Evolutionary conservation across 2,888 invertebrate species (phyloP), one percentile per base, ranked within the genome.

Genomic region (Rambutsinella grinnellia): DNA sequence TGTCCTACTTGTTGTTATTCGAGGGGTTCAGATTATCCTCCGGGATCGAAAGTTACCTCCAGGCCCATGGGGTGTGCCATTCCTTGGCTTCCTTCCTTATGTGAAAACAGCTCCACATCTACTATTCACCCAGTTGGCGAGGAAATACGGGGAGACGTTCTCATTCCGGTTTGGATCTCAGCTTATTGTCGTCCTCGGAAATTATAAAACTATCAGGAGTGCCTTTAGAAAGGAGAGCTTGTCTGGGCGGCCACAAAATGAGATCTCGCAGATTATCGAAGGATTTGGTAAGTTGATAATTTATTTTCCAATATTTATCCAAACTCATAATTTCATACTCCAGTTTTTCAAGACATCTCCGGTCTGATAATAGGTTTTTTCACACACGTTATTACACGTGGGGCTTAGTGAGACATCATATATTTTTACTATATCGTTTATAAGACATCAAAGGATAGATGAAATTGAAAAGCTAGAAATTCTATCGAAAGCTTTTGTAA

Each of bases 141-240:
- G 91, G 80, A 91, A 90, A 85, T 95, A 94, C 87, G 96, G 96
- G 8, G 89, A 92, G 8, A 89, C 96, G 79, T 94, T 95, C 88
- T 93, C 93, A 70, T 91, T 94, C 8, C 89, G 92, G 51, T 90
- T 96, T 61, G 96, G 96, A 70, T 92, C 91, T 83, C 93, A 95
- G 85, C 89, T 94, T 77, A 92, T 94, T 10, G 92, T 96, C 65
- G 94, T 96, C 70, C 89, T 96, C 84, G 93, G 93, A 88, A 95
- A 96, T 88, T 93, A 94, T 87, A 91, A 92, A 86, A 89, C 93
- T 85, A 95, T 96, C 85, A 89, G 95, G 79, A 94, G 95, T 86
- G 92, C 94, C 27, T 95, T 96, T 87, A 90, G 93, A 17, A 91
- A 92, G 63, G 94, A 94, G 85, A 94, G 94, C 85, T 95, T 96